phyloP scores from a whole-genome alignment of 1,140 invertebrate genomes.

The Hycleus phaleratus region DNA sequence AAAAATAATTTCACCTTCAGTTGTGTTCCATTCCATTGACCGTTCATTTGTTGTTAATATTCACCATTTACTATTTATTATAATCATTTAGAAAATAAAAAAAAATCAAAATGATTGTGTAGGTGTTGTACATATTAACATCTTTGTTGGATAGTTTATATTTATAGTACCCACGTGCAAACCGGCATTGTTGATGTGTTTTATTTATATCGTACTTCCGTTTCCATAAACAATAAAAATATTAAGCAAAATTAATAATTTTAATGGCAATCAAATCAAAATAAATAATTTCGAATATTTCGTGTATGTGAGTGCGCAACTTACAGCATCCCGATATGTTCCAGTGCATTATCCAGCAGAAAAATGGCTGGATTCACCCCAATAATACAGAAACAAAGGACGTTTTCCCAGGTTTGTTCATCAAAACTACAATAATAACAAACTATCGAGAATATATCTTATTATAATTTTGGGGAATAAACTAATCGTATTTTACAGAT shows the following conservation, averaged over 20 bases:
- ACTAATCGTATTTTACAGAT: too few species aligned
- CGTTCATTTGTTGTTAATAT: constrained; percentile 8
- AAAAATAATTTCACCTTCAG: background rate
- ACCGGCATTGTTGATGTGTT: constrained; percentile 19
- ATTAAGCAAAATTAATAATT: background rate
- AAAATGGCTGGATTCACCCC: constrained; percentile 66
- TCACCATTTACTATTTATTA: too few species aligned
- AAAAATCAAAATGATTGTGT: constrained; percentile 22
- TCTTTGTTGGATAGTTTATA: constrained; percentile 17
- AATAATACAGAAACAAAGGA: constrained; percentile 63
- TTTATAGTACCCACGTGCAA: constrained; percentile 27
- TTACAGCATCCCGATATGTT: constrained; percentile 46
- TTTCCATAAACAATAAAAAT: background rate
- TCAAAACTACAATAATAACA: background rate
- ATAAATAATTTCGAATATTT: background rate
- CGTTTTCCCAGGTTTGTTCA: constrained; percentile 62
- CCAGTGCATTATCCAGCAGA: constrained; percentile 74
- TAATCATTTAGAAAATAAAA: constrained; percentile 8
- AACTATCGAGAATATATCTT: too few species aligned
- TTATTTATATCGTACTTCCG: constrained; percentile 28
- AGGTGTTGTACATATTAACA: constrained; percentile 9
- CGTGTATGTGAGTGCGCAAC: constrained; percentile 11
- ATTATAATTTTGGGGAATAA: too few species aligned
- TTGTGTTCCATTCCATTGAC: background rate
- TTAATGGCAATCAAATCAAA: background rate